Evolutionary conservation across 1,140 invertebrate genomes (phyloP), one percentile per base, ranked within the genome.

Genomic region (Cydia pomonella): DNA sequence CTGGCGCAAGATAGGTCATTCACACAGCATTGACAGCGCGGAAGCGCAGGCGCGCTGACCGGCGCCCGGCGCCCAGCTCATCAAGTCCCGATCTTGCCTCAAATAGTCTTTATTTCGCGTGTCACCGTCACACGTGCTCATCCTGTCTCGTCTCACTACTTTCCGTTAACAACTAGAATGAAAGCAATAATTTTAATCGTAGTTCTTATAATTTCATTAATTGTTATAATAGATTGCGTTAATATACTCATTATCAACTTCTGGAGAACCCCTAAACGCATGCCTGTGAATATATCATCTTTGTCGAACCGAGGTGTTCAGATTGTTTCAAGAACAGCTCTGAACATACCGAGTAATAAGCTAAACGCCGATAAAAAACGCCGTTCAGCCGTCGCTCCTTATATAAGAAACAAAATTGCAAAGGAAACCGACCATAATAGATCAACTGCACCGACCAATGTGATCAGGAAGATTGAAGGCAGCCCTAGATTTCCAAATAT

Each of bases 401-500:
- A 77, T 9, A 85, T 86, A 75, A 87, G 84, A 76, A 84, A 79
- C 27, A 79, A 80, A 66, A 25, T 82, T 7, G 74, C 72, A 12
- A 82, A 85, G 76, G 69, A 63, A 74, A 66, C 79, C 77, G 16
- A 81, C 79, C 44, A 88, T 87, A 78, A 73, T 82, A 59, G 80
- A 77, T 73, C 62, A 12, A 76, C 77, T 64, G 83, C 81, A 64
- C 85, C 88, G 41, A 83, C 78, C 73, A 90, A 88, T 47, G 81
- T 91, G 29, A 84, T 92, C 13, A 81, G 83, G 41, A 91, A 88
- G 74, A 89, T 80, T 59, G 76, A 83, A 44, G 89, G 94, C n/a
- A 93, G 93, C 78, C 94, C 94, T 6, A 88, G 94, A 72, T 94
- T 95, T 82, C 94, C 94, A 2, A 95, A 95, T 79, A 85, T 94